Evolutionary conservation across 2,113 vertebrate species (phyloP).

Genomic region (Phyllopteryx taeniolatus): DNA sequence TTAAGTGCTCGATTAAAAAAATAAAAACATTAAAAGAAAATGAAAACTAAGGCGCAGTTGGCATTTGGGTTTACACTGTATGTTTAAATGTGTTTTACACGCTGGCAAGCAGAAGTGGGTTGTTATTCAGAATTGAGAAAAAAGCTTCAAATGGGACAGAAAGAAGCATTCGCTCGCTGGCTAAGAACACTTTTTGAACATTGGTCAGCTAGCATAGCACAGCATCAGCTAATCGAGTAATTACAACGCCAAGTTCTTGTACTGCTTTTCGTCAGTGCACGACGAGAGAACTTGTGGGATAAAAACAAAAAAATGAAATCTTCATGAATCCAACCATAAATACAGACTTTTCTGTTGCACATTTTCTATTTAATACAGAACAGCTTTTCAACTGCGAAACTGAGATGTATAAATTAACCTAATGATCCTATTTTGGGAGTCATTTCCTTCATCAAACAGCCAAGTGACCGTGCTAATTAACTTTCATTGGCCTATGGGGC

Average conservation of each 20-base stretch:
- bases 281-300: no score
- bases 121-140: constrained; percentile 16
- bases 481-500: background rate
- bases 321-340: background rate
- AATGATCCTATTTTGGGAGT: background rate
- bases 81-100: constrained; percentile 50
- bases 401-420: background rate
- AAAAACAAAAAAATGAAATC: background rate
- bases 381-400: background rate
- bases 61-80: constrained; percentile 61
- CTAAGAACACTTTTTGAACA: no score
- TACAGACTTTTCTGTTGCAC: background rate
- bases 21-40: constrained; percentile 31
- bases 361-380: background rate
- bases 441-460: background rate
- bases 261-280: no score
- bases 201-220: no score
- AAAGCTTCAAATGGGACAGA: background rate
- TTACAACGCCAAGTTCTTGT: no score
- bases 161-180: background rate
- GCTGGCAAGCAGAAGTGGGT: constrained; percentile 64
- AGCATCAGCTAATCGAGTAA: no score
- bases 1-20: constrained; percentile 36
- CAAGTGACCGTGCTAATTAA: background rate
- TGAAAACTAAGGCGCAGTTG: constrained; percentile 76